Percentiles rank a stretch among this genome's conserved stretches.
phyloP scores from a whole-genome alignment of 2,888 invertebrate species.

The Amaurobius ferox region DNA sequence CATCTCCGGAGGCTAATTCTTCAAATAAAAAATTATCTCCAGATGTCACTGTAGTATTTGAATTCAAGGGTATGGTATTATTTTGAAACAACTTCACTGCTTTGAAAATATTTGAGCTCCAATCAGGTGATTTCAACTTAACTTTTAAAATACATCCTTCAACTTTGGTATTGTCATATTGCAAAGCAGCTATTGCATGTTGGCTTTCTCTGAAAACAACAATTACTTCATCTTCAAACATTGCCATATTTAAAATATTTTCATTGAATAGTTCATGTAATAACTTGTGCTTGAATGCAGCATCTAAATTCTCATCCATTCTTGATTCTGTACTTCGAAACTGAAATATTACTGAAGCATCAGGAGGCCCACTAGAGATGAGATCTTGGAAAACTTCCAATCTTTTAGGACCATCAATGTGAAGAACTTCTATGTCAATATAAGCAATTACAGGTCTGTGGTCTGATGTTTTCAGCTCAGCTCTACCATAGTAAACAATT shows the following conservation, averaged over 20 bases:
- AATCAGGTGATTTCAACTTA: slow-evolving; percentile 88
- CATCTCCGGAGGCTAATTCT: slow-evolving; percentile 33
- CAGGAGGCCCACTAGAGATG: slow-evolving; percentile 93
- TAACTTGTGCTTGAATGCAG: slow-evolving; percentile 87
- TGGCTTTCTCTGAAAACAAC: slow-evolving; percentile 94
- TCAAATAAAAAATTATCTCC: slow-evolving; percentile 14
- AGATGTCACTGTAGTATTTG: slow-evolving; percentile 13
- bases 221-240: slow-evolving; percentile 92
- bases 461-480: slow-evolving; percentile 97
- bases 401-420: slow-evolving; percentile 86
- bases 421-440: slow-evolving; percentile 90
- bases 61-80: slow-evolving; percentile 86
- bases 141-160: slow-evolving; percentile 78
- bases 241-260: slow-evolving; percentile 92
- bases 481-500: slow-evolving; percentile 91
- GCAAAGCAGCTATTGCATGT: slow-evolving; percentile 83
- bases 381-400: slow-evolving; percentile 90
- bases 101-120: slow-evolving; percentile 88
- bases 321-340: slow-evolving; percentile 78
- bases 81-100: slow-evolving; percentile 90
- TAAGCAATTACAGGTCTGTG: slow-evolving; percentile 96
- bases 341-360: slow-evolving; percentile 91
- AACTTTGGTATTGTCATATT: slow-evolving; percentile 77
- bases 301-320: slow-evolving; percentile 81
- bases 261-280: slow-evolving; percentile 90